Conservation (phyloP, 2,888 invertebrate species). For the Seira ritae region DNA sequence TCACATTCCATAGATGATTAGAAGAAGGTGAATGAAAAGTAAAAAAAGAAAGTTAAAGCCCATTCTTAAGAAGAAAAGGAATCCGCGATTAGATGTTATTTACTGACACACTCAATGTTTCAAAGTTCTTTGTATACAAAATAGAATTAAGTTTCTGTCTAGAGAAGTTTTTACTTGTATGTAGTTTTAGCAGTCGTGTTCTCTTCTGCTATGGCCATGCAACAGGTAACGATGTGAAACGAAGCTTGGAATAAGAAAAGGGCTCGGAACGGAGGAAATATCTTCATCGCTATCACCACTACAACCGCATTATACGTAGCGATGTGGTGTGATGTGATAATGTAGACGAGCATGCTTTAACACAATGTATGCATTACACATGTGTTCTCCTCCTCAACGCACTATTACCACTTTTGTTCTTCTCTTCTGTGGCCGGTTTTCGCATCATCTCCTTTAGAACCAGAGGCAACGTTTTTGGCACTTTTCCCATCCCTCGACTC, state of each 20-base stretch:
- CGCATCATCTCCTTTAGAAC: not conserved
- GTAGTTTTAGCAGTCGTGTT: not conserved
- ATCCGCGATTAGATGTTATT: not conserved
- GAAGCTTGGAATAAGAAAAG: constrained; percentile 13
- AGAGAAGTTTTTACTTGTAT: not conserved
- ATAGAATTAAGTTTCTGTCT: too few relatives aligned
- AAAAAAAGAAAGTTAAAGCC: not conserved
- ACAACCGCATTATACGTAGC: not conserved
- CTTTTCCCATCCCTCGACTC: constrained; percentile 63
- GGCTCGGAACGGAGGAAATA: constrained; percentile 24
- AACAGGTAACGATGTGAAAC: constrained; percentile 67
- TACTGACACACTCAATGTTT: too few relatives aligned
- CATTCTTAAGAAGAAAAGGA: not conserved
- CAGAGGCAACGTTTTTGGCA: constrained; percentile 64
- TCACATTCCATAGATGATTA: constrained; percentile 10
- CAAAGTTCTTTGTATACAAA: too few relatives aligned
- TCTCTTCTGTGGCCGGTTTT: not conserved
- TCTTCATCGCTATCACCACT: constrained; percentile 24
- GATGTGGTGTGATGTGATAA: not conserved
- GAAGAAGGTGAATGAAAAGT: not conserved
- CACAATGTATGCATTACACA: too few relatives aligned
- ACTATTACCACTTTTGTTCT: constrained; percentile 11
- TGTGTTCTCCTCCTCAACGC: not conserved
- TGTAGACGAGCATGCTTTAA: too few relatives aligned
- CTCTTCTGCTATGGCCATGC: constrained; percentile 26